Conservation (phyloP, 2,113 vertebrate species). For the Cynoglossus semilaevis region DNA sequence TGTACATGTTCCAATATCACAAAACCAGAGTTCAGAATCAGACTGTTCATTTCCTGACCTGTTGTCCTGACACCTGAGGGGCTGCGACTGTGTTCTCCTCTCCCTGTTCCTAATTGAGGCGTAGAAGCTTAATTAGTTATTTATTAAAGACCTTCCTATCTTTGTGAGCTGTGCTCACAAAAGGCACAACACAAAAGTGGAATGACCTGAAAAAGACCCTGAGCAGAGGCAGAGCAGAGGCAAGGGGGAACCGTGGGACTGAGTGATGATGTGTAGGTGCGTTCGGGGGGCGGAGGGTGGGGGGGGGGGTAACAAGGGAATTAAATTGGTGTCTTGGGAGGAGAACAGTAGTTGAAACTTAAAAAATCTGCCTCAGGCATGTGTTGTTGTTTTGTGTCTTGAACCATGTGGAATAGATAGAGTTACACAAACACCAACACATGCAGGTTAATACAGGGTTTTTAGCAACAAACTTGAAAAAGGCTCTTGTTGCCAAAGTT, state of each 20-base stretch:
- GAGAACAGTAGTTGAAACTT: constrained; percentile 23
- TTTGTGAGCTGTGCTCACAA: constrained; percentile 41
- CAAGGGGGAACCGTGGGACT: constrained; percentile 18
- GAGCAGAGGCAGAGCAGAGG: constrained; percentile 29
- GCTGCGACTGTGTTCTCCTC: constrained; percentile 23
- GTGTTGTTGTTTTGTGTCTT: constrained; percentile 11
- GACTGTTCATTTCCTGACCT: constrained; percentile 23
- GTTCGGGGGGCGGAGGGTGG: too few relatives aligned
- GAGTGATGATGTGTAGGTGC: constrained; percentile 36
- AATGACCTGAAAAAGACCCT: constrained; percentile 58
- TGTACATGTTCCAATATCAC: too few relatives aligned
- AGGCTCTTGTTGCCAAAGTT: too few relatives aligned
- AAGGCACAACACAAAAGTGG: constrained; percentile 45
- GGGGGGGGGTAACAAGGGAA: constrained; percentile 43
- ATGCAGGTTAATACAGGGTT: too few relatives aligned
- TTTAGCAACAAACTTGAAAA: too few relatives aligned
- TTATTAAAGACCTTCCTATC: constrained; percentile 59
- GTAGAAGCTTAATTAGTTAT: constrained; percentile 60
- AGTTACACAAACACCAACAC: neutral
- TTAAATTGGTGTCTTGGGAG: constrained; percentile 39
- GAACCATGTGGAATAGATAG: neutral
- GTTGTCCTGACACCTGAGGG: constrained; percentile 8
- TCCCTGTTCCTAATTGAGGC: constrained; percentile 17
- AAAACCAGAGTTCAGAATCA: neutral
- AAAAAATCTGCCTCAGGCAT: constrained; percentile 5